Evolutionary conservation across 2,797 vertebrate species (phyloP), one percentile per base, ranked within the genome.

Genomic region (Parauchenoglanis ngamensis): DNA sequence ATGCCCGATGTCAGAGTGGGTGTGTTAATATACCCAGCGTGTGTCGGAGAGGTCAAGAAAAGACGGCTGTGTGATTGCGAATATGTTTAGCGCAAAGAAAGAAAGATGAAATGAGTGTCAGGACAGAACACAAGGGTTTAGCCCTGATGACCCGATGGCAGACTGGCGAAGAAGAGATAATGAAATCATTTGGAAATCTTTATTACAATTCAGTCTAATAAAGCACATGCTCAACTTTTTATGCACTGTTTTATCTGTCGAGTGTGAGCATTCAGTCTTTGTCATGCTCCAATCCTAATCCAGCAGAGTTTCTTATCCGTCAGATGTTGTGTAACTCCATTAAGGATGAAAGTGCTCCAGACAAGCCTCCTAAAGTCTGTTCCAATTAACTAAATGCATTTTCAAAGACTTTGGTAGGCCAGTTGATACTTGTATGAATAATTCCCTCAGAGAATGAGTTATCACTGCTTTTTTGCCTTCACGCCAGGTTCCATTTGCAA

Each of bases 381-480:
- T 89, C 78, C 85, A 59, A 87, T 93, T 92, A 91, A 87, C 84
- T 25, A 73, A 89, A 85, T 85, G 89, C 85, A 92, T 88, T 86
- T 90, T 93, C 90, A 88, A 85, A 89, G 89, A 85, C 91, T 90
- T 83, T 63, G 57, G 35, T 63, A 81, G 78, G 44, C 77, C 67
- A 57, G 68, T 61, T 68, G n/a, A 65, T 82, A 73, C 78, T 67
- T 81, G 46, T 77, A 77, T 88, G 84, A 85, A 85, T 85, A 83
- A 83, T 83, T 76, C 72, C 87, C 79, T 76, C 13, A 56, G 70
- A 88, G 82, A 88, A 59, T 73, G 19, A 85, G 77, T 76, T 85
- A 85, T 88, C 68, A 70, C 70, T 76, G 35, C 44, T 81, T 88
- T 88, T 72, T 73, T 63, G 40, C 81, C 81, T 83, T 54, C 70